Evolutionary conservation across 2,888 invertebrate genomes (phyloP).

Genomic region (Lomographa bimaculata): DNA sequence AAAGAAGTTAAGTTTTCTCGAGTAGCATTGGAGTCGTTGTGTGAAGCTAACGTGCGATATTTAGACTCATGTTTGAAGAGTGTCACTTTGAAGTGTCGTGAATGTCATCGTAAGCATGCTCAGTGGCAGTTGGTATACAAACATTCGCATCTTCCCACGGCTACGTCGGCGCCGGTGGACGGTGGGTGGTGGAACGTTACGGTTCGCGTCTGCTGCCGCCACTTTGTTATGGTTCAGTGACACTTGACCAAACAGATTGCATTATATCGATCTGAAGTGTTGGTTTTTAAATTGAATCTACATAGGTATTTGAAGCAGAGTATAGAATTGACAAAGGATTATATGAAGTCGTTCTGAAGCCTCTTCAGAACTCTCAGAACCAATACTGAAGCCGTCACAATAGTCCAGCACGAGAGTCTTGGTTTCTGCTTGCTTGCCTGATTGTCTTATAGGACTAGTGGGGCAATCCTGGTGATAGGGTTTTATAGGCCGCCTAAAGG

Average conservation of each 20-base stretch:
- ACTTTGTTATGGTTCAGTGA: constrained; percentile 34
- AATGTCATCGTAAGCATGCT: constrained; percentile 30
- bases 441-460: too few relatives aligned
- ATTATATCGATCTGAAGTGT: constrained; percentile 16
- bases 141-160: constrained; percentile 50
- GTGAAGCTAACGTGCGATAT: constrained; percentile 26
- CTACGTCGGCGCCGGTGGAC: constrained; percentile 27
- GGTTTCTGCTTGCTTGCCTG: too few relatives aligned
- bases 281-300: constrained; percentile 14
- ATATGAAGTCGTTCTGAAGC: too few relatives aligned
- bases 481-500: too few relatives aligned
- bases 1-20: constrained; percentile 19
- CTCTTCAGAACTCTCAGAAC: too few relatives aligned
- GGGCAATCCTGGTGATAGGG: too few relatives aligned
- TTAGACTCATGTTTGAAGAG: constrained; percentile 28
- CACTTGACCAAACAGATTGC: constrained; percentile 30
- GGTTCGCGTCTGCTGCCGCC: constrained; percentile 23
- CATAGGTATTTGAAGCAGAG: constrained; percentile 9
- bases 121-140: constrained; percentile 35
- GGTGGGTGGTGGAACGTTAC: constrained; percentile 40
- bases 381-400: too few relatives aligned
- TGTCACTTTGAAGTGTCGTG: constrained; percentile 28
- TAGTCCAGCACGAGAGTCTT: too few relatives aligned
- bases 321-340: too few relatives aligned
- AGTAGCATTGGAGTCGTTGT: constrained; percentile 18